Percentiles rank a stretch among this genome's conserved stretches.
Evolutionary conservation across 2,888 invertebrate genomes (phyloP).

Genomic region (Drosophila pullipes): DNA sequence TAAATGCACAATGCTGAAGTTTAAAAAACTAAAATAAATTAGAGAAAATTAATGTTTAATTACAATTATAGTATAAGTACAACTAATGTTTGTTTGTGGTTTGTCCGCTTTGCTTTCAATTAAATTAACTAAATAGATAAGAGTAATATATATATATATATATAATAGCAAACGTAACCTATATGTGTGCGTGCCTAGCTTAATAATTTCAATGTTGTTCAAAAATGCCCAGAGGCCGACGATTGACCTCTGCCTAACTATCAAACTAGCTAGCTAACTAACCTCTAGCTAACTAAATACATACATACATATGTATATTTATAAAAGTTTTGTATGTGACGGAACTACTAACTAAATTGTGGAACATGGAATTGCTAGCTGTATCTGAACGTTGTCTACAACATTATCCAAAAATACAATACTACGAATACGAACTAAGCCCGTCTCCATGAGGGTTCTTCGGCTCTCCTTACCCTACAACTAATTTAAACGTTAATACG

Average conservation of each 20-base stretch:
- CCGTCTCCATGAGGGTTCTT: conserved; percentile 27
- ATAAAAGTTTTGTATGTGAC: conserved; percentile 23
- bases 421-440: conserved; percentile 57
- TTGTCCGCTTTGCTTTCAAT: conserved; percentile 69
- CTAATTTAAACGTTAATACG: conserved; percentile 72
- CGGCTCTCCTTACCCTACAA: conserved; percentile 45
- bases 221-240: conserved; percentile 68
- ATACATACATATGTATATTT: not conserved
- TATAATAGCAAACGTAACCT: conserved; percentile 42
- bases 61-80: conserved; percentile 39
- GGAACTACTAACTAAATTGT: conserved; percentile 62
- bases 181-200: conserved; percentile 56
- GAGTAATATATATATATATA: not conserved
- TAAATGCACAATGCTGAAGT: conserved; percentile 60
- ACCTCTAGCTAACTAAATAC: conserved; percentile 29
- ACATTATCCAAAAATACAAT: conserved; percentile 66
- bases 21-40: conserved; percentile 64
- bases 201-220: conserved; percentile 72
- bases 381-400: conserved; percentile 68
- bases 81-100: conserved; percentile 60
- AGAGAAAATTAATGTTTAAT: conserved; percentile 47
- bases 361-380: conserved; percentile 81
- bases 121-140: conserved; percentile 51
- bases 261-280: conserved; percentile 44
- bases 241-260: conserved; percentile 55